Evolutionary conservation across 2,888 invertebrate species (phyloP).

Genomic region (Zeuzera pyrina): DNA sequence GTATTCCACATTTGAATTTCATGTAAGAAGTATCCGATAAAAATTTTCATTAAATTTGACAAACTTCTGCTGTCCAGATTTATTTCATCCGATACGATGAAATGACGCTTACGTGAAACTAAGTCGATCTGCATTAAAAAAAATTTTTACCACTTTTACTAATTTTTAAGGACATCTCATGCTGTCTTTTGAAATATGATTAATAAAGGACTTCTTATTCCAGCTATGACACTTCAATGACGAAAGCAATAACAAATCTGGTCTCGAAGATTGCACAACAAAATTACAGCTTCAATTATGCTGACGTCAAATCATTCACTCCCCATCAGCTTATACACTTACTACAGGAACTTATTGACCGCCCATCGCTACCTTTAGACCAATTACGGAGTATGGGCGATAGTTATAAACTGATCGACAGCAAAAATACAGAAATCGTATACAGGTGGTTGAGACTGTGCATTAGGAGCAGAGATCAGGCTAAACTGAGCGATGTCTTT

Average conservation of each 20-base stretch:
- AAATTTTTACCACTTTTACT: no score
- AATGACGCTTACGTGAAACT: no score
- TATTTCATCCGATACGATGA: no score
- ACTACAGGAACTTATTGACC: constrained; percentile 77
- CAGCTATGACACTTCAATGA: constrained; percentile 77
- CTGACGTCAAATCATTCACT: constrained; percentile 71
- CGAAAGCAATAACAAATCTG: constrained; percentile 73
- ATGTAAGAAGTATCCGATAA: no score
- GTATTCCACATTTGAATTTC: no score
- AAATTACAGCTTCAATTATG: constrained; percentile 49
- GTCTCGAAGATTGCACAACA: constrained; percentile 48
- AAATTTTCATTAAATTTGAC: no score
- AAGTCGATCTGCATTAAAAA: no score
- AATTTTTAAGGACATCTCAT: no score
- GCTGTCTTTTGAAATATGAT: no score
- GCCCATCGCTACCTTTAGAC: constrained; percentile 58
- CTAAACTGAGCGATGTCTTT: constrained; percentile 78
- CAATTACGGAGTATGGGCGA: constrained; percentile 76
- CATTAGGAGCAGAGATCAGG: constrained; percentile 80
- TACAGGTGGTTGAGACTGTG: constrained; percentile 85
- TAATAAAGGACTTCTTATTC: no score
- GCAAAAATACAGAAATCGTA: constrained; percentile 85
- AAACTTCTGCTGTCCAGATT: no score
- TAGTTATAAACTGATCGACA: constrained; percentile 76
- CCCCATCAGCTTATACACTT: constrained; percentile 80